A percentile compares a stretch with the other conserved stretches of the same genome.
Evolutionary conservation across 2,797 vertebrate species (phyloP).

Genomic region (Hephaestus fuliginosus): DNA sequence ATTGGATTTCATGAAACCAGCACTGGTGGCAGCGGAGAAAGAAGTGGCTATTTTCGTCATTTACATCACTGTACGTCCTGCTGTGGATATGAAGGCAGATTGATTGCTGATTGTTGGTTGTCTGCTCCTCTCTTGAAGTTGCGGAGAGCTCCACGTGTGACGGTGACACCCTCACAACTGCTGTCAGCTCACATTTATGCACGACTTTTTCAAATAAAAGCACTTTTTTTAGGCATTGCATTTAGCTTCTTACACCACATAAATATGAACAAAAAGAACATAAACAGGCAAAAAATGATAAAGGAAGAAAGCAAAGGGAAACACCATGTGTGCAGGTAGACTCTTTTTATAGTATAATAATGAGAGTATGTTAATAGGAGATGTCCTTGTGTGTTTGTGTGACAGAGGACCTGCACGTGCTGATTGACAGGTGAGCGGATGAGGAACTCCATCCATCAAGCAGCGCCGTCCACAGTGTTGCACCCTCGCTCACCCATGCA

Average conservation of each 20-base stretch:
- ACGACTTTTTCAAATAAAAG: background rate
- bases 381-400: background rate
- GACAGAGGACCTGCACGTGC: background rate
- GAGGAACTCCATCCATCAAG: conserved; percentile 2
- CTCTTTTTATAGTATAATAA: conserved; percentile 2
- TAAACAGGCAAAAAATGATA: background rate
- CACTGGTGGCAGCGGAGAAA: background rate
- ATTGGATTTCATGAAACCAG: conserved; percentile 41
- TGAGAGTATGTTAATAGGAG: conserved; percentile 29
- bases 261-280: background rate
- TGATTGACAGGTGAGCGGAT: background rate
- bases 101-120: background rate
- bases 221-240: background rate
- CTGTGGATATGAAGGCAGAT: background rate
- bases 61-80: background rate
- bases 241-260: background rate
- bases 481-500: background rate
- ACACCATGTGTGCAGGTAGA: background rate
- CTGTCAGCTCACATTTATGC: background rate
- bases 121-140: background rate
- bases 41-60: conserved; percentile 26
- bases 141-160: background rate
- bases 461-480: background rate
- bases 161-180: background rate
- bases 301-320: background rate